A percentile compares a stretch with the other conserved stretches of the same genome.
Evolutionary conservation across 2,797 vertebrate genomes (phyloP).

Genomic region (Capromys pilorides): DNA sequence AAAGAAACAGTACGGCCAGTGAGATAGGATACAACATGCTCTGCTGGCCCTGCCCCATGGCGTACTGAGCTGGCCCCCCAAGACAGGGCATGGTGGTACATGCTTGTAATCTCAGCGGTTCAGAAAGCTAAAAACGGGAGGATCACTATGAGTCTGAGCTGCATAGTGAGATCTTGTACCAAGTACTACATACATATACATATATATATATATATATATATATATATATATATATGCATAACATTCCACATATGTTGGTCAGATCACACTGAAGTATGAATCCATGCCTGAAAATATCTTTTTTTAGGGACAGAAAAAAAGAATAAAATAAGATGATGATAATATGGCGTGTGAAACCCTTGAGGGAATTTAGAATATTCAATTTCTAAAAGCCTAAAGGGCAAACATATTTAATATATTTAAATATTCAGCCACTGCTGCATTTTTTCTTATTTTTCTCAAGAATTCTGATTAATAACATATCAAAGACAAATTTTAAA

Average conservation of each 20-base stretch:
- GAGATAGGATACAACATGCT: too few relatives aligned
- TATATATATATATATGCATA: not conserved
- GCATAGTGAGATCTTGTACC: too few relatives aligned
- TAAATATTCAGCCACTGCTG: slow-evolving; percentile 30
- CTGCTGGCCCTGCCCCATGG: too few relatives aligned
- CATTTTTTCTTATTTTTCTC: slow-evolving; percentile 24
- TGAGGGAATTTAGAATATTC: not conserved
- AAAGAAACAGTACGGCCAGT: not conserved
- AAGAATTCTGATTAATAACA: slow-evolving; percentile 61
- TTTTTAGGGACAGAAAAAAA: not conserved
- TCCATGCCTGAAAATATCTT: not conserved
- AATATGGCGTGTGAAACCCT: slow-evolving; percentile 20
- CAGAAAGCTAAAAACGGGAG: too few relatives aligned
- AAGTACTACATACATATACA: too few relatives aligned
- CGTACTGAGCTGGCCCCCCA: too few relatives aligned
- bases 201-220: too few relatives aligned
- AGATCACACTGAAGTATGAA: not conserved
- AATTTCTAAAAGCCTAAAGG: slow-evolving; percentile 48
- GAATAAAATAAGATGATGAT: not conserved
- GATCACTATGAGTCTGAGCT: too few relatives aligned
- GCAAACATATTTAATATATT: slow-evolving; percentile 54
- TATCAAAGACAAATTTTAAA: slow-evolving; percentile 46
- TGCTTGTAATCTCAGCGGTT: too few relatives aligned
- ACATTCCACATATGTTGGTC: not conserved
- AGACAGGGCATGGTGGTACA: too few relatives aligned